Base-by-base conservation (phyloP, 1,140 invertebrate species). In the Agrilus planipennis region DNA sequence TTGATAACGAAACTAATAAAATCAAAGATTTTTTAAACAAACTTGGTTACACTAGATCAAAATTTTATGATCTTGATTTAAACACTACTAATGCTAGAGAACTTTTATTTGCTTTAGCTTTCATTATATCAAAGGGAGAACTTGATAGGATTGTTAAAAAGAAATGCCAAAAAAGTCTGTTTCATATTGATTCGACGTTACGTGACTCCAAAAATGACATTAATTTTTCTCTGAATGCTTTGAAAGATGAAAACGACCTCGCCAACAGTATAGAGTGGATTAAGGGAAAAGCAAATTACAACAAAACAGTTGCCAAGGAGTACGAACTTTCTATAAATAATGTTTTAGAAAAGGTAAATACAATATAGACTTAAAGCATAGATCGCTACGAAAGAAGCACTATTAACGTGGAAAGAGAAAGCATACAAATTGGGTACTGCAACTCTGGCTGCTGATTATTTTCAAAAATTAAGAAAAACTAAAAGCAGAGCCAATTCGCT, bases 91-190 rank as follows among this genome's bases (percentile, higher is more conserved):
- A 32, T 32, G 30, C 14, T 25, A 44, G 36, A 39, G 41, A 50
- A 11, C 28, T 50, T 14, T 20, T 50, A 25, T 11, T 50, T 15
- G 48, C 45, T 1, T 17, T 47, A 14, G 32, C 17, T 11, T 50
- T 18, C 17, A 4, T 47, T n/a, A 32, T 47, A 10, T 7, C 36
- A 23, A 27, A 41, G n/a, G 23, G n/a, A 17, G 16, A n/a, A 20
- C 25, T 25, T 18, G 39, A 28, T n/a, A 23, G 21, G 20, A 39
- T 30, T 17, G 19, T 1, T 28, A 44, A 15, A 23, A 42, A 12
- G 15, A 23, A 5, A 32, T 41, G 19, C 30, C 44, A 10, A 12
- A 31, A 32, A 39, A 41, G 14, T 37, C 38, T 15, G 19, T 20
- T 6, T 29, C 44, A 9, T 36, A 42, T 36, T 34, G 34, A 35